Evolutionary conservation across 2,797 vertebrate genomes (phyloP), one percentile per base, ranked within the genome.

Genomic region (Pseudochromis fuscus): DNA sequence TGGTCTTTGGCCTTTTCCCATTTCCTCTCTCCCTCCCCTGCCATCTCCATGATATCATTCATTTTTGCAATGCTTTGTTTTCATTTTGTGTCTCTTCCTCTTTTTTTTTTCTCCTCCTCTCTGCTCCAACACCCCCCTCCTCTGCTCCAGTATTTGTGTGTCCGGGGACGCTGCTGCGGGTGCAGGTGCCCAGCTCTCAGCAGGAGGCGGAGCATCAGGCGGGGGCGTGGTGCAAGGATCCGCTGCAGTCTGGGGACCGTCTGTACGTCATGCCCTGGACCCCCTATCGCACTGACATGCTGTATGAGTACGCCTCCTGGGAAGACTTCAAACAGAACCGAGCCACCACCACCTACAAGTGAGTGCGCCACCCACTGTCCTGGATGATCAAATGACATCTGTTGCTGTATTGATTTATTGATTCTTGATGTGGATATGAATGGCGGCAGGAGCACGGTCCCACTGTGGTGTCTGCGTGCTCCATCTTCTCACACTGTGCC

Each of bases 231-330:
- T 98, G 97, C 82, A 97, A 97, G 87, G 97, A 98, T 90, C 97
- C 97, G 0, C 94, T 98, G 56, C 97, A 98, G 86, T 95, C 97
- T 0, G 97, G 97, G 7, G 97, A 98, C 81, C 95, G 97, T 3
- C 95, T 98, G 40, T 98, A 98, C 42, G 96, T 97, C 75, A 96
- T 98, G 95, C 96, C 97, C 9, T 98, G 97, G 97, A 95, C 96
- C 8, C 97, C 97, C 24, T 97, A 98, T 86, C 96, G 97, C 81
- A 98, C 97, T 0, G 97, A 98, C 92, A 96, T 96, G 37, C 91
- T 98, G 81, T 96, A 95, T 1, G 97, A 98, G 76, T 98, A 97
- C 18, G 95, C 96, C 0, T 96, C 96, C 0, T 98, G 96, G 96
- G 96, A 97, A 45, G 97, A 97, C 91, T 96, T 96, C 84, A 95